Evolutionary conservation across 2,888 invertebrate genomes (phyloP), one percentile per base, ranked within the genome.

Genomic region (Ceriagrion tenellum): DNA sequence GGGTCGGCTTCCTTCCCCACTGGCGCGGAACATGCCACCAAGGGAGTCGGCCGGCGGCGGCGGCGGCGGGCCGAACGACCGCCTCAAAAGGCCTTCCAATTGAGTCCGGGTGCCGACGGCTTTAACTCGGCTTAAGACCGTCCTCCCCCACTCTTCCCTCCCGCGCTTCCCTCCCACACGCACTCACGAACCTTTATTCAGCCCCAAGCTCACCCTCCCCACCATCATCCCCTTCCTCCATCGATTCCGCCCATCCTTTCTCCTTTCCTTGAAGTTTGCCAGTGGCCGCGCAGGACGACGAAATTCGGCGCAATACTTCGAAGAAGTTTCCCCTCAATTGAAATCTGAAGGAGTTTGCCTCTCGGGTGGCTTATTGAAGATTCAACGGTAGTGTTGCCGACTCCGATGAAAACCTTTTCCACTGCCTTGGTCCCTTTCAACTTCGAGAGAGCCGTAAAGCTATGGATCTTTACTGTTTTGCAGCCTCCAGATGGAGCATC

Each of bases 81-180:
- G 16, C 4, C 81, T 81, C 35, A 81, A 81, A 47, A 81, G 26
- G 81, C 81, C 81, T 81, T 81, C 81, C 81, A 81, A 81, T 81
- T 81, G 30, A 81, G 81, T 35, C 35, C 35, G n/a, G 81, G 81
- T 81, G 30, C 81, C 81, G 81, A 81, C 81, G 81, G 81, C 81
- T 35, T n/a, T 69, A 69, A 69, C 23, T 69, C 69, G 69, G 81
- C 81, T 81, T 35, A 35, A 69, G 26, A 23, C 47, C 69, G 35
- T 4, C 35, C 35, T 47, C 81, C 81, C 0, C 69, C 69, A 3
- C 69, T 59, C 59, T 8, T 59, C 16, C 59, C n/a, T 35, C 81
- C 81, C 81, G 18, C 12, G 16, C 26, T 69, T 30, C 69, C 81
- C 81, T 35, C 81, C 81, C 81, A 69, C 30, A n/a, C 47, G 47